A percentile compares a stretch with the other conserved stretches of the same genome.
Evolutionary conservation across 2,888 invertebrate species (phyloP).

Genomic region (Nudaria mundana): DNA sequence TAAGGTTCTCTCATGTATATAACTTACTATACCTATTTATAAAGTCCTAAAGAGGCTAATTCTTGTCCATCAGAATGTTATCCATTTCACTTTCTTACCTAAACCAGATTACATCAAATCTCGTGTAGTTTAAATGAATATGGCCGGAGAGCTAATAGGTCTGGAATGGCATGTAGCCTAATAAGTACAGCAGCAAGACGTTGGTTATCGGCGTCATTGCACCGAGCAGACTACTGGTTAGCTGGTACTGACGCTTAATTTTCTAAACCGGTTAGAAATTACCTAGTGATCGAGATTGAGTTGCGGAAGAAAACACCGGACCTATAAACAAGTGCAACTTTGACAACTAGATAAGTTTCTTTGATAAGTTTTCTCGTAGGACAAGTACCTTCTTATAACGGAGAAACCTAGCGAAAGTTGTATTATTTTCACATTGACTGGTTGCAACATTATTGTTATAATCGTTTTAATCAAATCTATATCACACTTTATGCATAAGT

Average conservation of each 20-base stretch:
- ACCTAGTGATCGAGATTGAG: conserved; percentile 77
- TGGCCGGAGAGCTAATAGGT: conserved; percentile 59
- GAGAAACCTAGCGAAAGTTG: conserved; percentile 7
- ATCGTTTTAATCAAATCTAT: too few relatives aligned
- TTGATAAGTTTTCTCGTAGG: conserved; percentile 37
- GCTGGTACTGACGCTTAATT: conserved; percentile 56
- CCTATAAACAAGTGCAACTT: conserved; percentile 58
- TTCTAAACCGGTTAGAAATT: conserved; percentile 82
- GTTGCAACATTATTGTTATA: too few relatives aligned
- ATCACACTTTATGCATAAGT: too few relatives aligned
- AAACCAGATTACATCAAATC: too few relatives aligned
- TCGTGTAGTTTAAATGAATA: conserved; percentile 41
- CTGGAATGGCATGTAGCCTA: conserved; percentile 30
- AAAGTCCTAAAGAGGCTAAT: too few relatives aligned
- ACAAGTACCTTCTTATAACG: conserved; percentile 10
- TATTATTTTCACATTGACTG: neutral
- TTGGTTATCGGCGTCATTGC: conserved; percentile 27
- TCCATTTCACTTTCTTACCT: too few relatives aligned
- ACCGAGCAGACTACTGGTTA: conserved; percentile 20
- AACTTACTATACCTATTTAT: too few relatives aligned
- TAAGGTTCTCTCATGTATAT: too few relatives aligned
- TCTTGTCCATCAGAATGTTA: too few relatives aligned
- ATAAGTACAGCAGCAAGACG: conserved; percentile 50
- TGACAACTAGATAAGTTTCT: conserved; percentile 62
- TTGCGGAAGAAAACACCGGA: conserved; percentile 75